Evolutionary conservation across 2,888 invertebrate genomes (phyloP).

Genomic region (Acanthosoma haemorrhoidale): DNA sequence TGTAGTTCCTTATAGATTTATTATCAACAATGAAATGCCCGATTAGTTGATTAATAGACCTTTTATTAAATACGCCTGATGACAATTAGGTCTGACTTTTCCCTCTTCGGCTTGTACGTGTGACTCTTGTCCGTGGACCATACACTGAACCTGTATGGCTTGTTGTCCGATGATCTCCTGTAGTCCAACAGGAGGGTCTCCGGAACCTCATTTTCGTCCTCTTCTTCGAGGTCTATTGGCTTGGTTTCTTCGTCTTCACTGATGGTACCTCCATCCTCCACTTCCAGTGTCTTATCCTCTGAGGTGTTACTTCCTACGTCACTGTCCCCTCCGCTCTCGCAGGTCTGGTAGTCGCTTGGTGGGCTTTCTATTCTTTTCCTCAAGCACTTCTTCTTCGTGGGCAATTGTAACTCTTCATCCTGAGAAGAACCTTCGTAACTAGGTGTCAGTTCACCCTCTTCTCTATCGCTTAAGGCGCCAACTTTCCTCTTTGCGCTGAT

Average conservation of each 20-base stretch:
- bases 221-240: background rate
- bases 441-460: background rate
- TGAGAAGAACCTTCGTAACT: background rate
- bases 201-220: background rate
- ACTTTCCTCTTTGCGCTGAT: background rate
- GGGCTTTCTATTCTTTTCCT: too few species aligned
- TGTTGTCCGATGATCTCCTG: background rate
- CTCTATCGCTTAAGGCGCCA: background rate
- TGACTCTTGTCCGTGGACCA: background rate
- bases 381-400: too few species aligned
- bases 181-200: background rate
- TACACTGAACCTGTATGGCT: background rate
- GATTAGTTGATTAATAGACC: too few species aligned
- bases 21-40: too few species aligned
- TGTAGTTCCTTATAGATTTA: too few species aligned
- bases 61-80: background rate
- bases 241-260: background rate
- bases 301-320: too few species aligned
- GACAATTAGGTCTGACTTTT: background rate
- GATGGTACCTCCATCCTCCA: background rate
- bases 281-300: background rate
- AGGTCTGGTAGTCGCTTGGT: background rate
- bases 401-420: too few species aligned
- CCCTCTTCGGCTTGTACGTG: background rate
- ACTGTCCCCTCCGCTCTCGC: background rate